Evolutionary conservation across 35 echinoderm and acorn worm species (phyloP).

Genomic region (Heliocidaris tuberculata): DNA sequence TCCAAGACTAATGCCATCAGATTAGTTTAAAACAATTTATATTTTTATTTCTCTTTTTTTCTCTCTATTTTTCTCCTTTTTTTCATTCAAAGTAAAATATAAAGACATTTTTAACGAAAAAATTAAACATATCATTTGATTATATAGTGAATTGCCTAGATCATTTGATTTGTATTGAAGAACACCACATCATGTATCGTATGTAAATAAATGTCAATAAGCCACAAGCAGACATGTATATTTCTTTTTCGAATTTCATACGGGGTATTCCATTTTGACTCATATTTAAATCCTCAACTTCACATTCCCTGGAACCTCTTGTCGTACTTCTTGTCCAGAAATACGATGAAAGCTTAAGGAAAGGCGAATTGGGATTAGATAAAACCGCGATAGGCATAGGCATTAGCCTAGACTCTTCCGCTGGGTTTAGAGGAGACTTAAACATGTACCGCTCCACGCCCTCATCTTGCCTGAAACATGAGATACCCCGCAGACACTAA

Average conservation of each 20-base stretch:
- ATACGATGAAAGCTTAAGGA: background rate
- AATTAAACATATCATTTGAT: no score
- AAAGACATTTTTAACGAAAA: no score
- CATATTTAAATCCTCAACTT: background rate
- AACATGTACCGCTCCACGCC: conserved; percentile 7
- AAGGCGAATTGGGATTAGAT: conserved; percentile 16
- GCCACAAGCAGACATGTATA: no score
- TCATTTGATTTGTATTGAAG: no score
- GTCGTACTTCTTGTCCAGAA: background rate
- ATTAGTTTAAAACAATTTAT: no score
- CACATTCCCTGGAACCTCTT: background rate
- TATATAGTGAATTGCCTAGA: no score
- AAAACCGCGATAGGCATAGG: background rate
- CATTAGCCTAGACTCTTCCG: conserved; percentile 15
- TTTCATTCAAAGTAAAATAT: no score
- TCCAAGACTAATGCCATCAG: no score
- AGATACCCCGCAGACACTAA: background rate
- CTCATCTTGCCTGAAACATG: background rate
- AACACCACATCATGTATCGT: no score
- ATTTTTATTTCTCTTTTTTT: no score
- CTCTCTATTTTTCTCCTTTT: no score
- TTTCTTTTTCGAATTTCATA: background rate
- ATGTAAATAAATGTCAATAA: no score
- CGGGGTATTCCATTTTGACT: background rate
- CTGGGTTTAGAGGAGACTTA: background rate